phyloP scores from a whole-genome alignment of 2,888 invertebrate genomes.

The Melanchra persicariae region DNA sequence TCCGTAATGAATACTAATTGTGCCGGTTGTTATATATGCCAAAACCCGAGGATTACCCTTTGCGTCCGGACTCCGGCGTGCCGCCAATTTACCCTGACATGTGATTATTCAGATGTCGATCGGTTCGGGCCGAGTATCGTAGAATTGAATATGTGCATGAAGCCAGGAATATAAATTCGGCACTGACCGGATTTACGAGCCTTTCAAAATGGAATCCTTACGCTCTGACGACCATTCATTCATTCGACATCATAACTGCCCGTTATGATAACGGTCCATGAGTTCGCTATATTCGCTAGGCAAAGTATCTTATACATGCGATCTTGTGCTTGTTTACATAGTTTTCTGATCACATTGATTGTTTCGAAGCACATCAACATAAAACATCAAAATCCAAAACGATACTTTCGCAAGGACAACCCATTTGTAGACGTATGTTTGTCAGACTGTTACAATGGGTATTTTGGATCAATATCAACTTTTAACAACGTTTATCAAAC shows the following conservation, averaged over 20 bases:
- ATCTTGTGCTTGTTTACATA: not conserved
- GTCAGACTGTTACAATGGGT: conserved; percentile 4
- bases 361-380: not conserved
- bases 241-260: conserved; percentile 34
- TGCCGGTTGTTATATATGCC: conserved; percentile 41
- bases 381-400: conserved; percentile 1
- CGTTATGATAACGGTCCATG: conserved; percentile 22
- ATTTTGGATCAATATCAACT: conserved; percentile 14
- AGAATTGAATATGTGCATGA: conserved; percentile 69
- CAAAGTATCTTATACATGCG: conserved; percentile 1
- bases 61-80: conserved; percentile 46
- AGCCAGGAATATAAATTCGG: conserved; percentile 70
- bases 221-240: conserved; percentile 47
- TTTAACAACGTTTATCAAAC: conserved; percentile 14
- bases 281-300: not conserved
- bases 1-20: conserved; percentile 60
- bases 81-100: conserved; percentile 65
- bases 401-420: not conserved
- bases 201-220: conserved; percentile 55
- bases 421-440: not conserved
- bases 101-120: conserved; percentile 72
- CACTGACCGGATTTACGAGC: conserved; percentile 66
- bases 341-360: not conserved
- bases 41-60: conserved; percentile 55
- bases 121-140: conserved; percentile 56